phyloP scores from a whole-genome alignment of 92 coral and sea anemone species.

The Hydrozoanthus gracilis region DNA sequence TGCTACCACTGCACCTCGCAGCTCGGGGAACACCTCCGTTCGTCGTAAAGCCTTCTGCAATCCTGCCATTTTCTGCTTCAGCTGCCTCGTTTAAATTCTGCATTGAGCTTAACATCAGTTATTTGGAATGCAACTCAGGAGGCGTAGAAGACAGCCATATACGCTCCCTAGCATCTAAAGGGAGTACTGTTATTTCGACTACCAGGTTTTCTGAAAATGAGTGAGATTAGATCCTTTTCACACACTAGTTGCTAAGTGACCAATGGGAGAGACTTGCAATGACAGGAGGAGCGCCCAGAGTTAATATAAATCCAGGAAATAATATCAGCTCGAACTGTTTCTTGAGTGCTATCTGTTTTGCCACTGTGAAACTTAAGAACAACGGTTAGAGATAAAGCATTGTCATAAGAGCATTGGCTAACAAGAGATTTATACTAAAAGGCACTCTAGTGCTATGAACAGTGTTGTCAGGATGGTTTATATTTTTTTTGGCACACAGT shows the following conservation, averaged over 20 bases:
- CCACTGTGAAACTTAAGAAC: neutral
- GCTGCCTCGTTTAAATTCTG: neutral
- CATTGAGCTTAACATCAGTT: neutral
- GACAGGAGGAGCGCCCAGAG: neutral
- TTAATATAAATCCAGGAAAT: constrained; percentile 4
- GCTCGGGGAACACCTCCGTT: neutral
- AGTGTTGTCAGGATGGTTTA: no score
- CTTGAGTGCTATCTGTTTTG: neutral
- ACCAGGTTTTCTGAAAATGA: neutral
- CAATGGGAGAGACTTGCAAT: neutral
- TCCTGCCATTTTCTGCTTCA: neutral
- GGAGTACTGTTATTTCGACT: neutral
- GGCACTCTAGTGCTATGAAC: no score
- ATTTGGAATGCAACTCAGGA: no score
- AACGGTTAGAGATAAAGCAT: neutral
- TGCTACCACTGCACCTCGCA: neutral
- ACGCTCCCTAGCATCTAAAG: neutral
- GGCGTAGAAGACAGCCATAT: no score
- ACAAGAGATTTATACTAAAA: neutral
- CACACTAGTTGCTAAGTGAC: neutral
- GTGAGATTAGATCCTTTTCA: constrained; percentile 5
- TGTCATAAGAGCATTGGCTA: neutral
- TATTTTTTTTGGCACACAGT: no score
- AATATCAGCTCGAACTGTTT: neutral
- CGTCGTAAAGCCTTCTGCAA: neutral